A percentile compares a stretch with the other conserved stretches of the same genome.
Conservation (phyloP, 2,888 invertebrate genomes). For the Lordiphosa andalusiaca region DNA sequence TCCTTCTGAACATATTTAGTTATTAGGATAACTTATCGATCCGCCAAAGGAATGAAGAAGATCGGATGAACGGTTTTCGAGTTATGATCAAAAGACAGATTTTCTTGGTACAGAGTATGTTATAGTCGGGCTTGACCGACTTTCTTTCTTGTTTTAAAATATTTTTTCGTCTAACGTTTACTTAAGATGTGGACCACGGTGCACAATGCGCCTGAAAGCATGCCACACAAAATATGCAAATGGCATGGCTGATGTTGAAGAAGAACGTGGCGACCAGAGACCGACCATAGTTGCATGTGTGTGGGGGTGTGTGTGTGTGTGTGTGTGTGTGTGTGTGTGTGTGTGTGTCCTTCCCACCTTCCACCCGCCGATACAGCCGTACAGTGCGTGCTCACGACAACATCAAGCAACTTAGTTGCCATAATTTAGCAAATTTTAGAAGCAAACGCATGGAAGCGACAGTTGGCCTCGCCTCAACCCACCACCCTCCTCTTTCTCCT, state of each 20-base stretch:
- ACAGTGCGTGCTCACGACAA: constrained; percentile 56
- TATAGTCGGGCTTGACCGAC: too few relatives aligned
- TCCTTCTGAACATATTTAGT: too few relatives aligned
- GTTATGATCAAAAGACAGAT: too few relatives aligned
- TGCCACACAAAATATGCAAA: constrained; percentile 60
- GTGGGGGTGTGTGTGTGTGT: too few relatives aligned
- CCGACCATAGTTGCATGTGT: background rate
- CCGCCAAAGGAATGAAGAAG: too few relatives aligned
- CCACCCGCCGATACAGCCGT: constrained; percentile 9
- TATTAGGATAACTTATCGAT: too few relatives aligned
- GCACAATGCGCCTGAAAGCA: constrained; percentile 63
- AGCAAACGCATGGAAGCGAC: constrained; percentile 56
- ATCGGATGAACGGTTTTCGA: too few relatives aligned
- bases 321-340: too few relatives aligned
- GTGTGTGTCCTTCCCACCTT: background rate
- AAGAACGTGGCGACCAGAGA: constrained; percentile 7
- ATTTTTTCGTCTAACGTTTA: background rate
- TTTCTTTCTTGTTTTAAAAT: too few relatives aligned
- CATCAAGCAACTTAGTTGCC: constrained; percentile 68
- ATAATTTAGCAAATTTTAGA: constrained; percentile 66
- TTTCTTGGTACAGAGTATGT: too few relatives aligned
- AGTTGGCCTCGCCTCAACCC: constrained; percentile 21
- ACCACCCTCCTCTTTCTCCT: too few relatives aligned
- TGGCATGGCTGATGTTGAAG: constrained; percentile 36
- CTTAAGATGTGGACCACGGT: constrained; percentile 40